Conservation (phyloP, 2,797 vertebrate genomes). For the Helarctos malayanus region DNA sequence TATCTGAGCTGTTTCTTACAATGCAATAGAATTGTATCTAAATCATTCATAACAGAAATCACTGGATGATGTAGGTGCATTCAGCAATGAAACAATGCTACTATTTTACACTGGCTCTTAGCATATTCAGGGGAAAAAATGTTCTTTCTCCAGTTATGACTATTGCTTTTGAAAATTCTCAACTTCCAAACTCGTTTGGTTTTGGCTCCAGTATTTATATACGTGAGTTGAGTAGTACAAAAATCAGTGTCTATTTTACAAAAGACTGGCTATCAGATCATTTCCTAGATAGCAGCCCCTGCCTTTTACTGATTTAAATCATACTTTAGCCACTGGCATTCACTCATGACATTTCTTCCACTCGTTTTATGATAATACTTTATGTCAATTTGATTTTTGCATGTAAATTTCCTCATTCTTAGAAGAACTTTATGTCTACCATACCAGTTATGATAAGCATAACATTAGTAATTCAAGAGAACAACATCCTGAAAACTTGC, state of each 20-base stretch:
- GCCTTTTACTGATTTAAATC: neutral
- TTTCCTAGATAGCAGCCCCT: neutral
- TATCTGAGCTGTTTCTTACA: slow-evolving; percentile 4
- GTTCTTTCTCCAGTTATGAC: neutral
- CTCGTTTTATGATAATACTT: neutral
- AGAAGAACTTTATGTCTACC: neutral
- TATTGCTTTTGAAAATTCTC: neutral
- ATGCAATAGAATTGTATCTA: slow-evolving; percentile 9
- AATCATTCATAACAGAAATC: slow-evolving; percentile 45
- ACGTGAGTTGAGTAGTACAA: neutral
- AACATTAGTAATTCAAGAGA: neutral
- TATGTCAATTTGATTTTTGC: neutral
- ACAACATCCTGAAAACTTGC: neutral
- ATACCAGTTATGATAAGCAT: neutral
- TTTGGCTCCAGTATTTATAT: neutral
- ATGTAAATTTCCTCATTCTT: slow-evolving; percentile 39
- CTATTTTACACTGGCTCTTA: neutral
- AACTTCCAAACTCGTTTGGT: neutral
- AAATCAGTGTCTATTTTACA: neutral
- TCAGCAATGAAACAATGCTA: neutral
- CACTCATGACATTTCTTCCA: neutral
- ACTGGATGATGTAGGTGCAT: neutral
- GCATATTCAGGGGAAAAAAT: neutral
- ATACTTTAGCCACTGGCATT: neutral
- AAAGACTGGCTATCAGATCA: neutral